Base-by-base conservation (phyloP, 2,113 vertebrate genomes). In the Stomatorhinus ivindoensis region DNA sequence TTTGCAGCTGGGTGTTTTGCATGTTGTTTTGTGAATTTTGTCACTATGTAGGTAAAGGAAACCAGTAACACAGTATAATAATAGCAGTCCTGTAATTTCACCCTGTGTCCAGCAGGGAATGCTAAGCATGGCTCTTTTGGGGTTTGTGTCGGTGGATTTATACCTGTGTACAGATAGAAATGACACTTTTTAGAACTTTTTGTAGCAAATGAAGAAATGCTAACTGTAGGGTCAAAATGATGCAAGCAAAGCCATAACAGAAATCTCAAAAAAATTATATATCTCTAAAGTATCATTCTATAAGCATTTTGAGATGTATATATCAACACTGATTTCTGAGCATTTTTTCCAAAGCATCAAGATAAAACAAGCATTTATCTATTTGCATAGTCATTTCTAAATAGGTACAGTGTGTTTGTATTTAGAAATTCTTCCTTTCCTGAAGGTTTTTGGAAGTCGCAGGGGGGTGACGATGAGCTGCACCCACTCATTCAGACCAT, bases 71-170 rank as follows among this genome's bases (percentile, higher is more conserved):
- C 51, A 19, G 4, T 19, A 53, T 19, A 53, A 7, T 21, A 55
- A 86, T 90, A 92, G 86, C 89, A 65, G 89, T 87, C 84, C 89
- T 93, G 90, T 92, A 91, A 90, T 93, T 92, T 92, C 61, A 90
- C 4, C 31, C n/a, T 61, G 51, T 42, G 83, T 91, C 55, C 51
- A 88, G 9, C 69, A 82, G 89, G 58, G 47, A 82, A 48, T 87
- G 35, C 44, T 86, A 47, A 86, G 83, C 46, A 76, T 39, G 31
- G 13, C 35, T 39, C 1, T 17, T 31, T 4, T 76, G 13, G 1
- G 9, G 9, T 84, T 44, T n/a, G 39, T 21, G 82, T 24, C 5
- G 19, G 82, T 31, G 9, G 61, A 31, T 65, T 65, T 69, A 69
- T 31, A 31, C n/a, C 10, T 31, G n/a, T 31, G 9, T 69, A 31